Conservation (phyloP, 2,113 vertebrate genomes). For the Chaetorhynchus papuensis region DNA sequence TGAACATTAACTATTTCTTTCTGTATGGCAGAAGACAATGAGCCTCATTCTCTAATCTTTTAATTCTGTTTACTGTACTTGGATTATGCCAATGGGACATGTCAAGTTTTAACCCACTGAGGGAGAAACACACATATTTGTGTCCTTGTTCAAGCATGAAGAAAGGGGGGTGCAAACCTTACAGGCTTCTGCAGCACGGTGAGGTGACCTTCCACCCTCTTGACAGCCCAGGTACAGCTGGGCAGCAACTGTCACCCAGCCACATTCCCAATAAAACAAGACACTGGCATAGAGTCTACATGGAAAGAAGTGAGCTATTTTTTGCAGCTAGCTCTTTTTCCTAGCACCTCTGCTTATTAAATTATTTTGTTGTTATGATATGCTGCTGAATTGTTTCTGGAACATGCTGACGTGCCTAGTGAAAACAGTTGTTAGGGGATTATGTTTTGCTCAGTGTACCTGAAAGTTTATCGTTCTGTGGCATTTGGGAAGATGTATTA, state of each 20-base stretch:
- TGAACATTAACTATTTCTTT: neutral
- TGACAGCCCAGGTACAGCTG: neutral
- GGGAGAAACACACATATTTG: neutral
- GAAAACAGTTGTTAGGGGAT: neutral
- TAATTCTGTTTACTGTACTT: neutral
- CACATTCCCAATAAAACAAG: neutral
- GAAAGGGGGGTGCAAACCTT: neutral
- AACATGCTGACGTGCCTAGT: neutral
- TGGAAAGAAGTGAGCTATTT: neutral
- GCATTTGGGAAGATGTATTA: neutral
- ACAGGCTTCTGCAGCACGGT: neutral
- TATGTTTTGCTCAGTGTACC: neutral
- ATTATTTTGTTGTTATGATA: neutral
- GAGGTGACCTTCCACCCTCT: fast-evolving
- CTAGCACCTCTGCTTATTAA: neutral
- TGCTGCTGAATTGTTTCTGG: neutral
- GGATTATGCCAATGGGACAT: neutral
- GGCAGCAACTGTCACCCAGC: neutral
- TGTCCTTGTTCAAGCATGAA: neutral
- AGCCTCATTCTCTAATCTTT: neutral
- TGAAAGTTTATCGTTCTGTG: neutral
- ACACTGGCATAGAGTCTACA: neutral
- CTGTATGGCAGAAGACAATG: neutral
- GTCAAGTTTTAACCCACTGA: neutral
- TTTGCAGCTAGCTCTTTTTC: neutral